A percentile compares a stretch with the other conserved stretches of the same genome.
These are phyloP conservation scores for Orchesella flavescens DNA, from an alignment of 2,888 invertebrate genomes.

Conservation along the genomic window DNA sequence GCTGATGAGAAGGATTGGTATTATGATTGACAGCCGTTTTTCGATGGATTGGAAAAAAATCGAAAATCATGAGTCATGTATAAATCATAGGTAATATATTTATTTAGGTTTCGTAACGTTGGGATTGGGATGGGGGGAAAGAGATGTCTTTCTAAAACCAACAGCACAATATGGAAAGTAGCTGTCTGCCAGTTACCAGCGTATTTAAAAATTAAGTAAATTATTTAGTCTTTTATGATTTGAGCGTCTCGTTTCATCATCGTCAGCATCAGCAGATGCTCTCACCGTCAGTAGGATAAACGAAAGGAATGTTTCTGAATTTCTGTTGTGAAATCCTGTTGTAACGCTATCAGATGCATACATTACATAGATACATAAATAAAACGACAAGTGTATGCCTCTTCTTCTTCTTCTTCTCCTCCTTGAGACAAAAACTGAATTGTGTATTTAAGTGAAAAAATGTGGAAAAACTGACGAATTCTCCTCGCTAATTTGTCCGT, in stretches of 20 bases:
- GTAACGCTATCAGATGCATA: too few relatives aligned
- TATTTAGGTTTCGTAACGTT: neutral
- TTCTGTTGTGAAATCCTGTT: too few relatives aligned
- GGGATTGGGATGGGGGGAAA: neutral
- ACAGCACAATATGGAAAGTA: neutral
- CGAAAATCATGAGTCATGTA: neutral
- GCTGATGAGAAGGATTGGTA: neutral
- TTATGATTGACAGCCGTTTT: slow-evolving; percentile 14
- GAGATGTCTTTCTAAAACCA: neutral
- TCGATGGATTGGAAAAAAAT: neutral
- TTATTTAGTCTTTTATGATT: too few relatives aligned
- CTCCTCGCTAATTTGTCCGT: slow-evolving; percentile 27
- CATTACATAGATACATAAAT: too few relatives aligned
- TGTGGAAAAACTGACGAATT: slow-evolving; percentile 17
- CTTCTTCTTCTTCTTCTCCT: neutral
- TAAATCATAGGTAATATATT: neutral
- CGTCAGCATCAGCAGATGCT: too few relatives aligned
- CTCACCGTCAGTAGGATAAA: too few relatives aligned
- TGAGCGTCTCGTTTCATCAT: too few relatives aligned
- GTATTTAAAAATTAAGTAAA: neutral
- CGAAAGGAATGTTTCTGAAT: too few relatives aligned
- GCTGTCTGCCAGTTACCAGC: neutral
- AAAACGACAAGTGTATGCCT: neutral
- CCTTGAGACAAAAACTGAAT: slow-evolving; percentile 17
- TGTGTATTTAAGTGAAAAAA: neutral